Percentiles rank a stretch among this genome's conserved stretches.
phyloP scores from a whole-genome alignment of 1,140 invertebrate genomes.

The Drosophila burlai region DNA sequence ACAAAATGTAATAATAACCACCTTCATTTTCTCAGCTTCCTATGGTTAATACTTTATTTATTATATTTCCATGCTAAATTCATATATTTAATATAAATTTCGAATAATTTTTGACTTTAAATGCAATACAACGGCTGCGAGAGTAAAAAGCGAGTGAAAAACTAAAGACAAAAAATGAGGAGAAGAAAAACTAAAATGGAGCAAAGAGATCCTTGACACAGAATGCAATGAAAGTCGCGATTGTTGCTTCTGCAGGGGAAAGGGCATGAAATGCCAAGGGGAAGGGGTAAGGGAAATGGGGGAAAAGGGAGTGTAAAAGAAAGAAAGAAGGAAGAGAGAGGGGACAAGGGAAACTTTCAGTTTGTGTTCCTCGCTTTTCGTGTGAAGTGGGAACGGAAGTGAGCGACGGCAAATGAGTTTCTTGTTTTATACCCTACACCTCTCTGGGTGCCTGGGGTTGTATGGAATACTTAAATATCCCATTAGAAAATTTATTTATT shows the following conservation, averaged over 20 bases:
- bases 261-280: neutral
- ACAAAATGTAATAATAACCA: neutral
- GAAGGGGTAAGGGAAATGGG: no score
- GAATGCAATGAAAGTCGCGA: conserved; percentile 40
- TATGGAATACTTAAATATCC: neutral
- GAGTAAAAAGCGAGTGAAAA: neutral
- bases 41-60: no score
- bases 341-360: conserved; percentile 28
- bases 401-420: conserved; percentile 56
- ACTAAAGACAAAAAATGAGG: conserved; percentile 14
- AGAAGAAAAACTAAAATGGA: conserved; percentile 16
- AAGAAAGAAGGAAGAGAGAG: neutral
- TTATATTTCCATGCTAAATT: no score
- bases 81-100: neutral
- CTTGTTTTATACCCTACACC: conserved; percentile 33
- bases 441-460: neutral
- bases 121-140: conserved; percentile 40
- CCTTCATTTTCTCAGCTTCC: neutral
- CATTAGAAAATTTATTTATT: no score
- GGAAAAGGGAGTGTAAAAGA: neutral
- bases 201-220: conserved; percentile 60
- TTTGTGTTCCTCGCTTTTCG: conserved; percentile 26
- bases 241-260: conserved; percentile 22
- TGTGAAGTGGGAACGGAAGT: conserved; percentile 60
- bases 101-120: conserved; percentile 36